Evolutionary conservation across 2,113 vertebrate genomes (phyloP), one percentile per base, ranked within the genome.

Genomic region (Clupea harengus): DNA sequence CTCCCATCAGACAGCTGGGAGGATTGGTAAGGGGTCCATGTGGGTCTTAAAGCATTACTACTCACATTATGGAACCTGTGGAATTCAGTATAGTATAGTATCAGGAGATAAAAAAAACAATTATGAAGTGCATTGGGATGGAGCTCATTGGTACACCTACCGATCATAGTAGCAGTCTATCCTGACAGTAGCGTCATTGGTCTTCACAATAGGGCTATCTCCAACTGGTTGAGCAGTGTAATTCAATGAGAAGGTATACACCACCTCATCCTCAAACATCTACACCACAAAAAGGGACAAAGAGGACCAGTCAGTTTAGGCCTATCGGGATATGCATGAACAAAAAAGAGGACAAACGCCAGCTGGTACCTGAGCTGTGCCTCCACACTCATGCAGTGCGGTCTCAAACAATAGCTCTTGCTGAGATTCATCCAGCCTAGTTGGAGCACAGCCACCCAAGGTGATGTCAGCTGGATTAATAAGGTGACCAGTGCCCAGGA

Each of bases 361-460:
- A n/a, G 25, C 25, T 11, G 60, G n/a, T 78, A 86, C 85, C 81
- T 18, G 32, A 3, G 52, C 28, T 2, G 25, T 72, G 45, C 81
- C 82, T 8, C 81, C 81, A 52, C 85, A 86, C 9, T 49, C 81
- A 7, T 82, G 85, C 5, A 86, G 17, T 32, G 47, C 45, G 1
- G 85, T 75, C 11, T 82, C 81, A 52, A 86, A 86, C 15, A 86
- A 6, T 32, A 86, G 57, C 81, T 72, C 81, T 20, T 50, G 57
- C 2, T 25, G 45, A 44, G 60, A 50, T 2, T n/a, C 8, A 44
- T 75, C 85, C 18, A 72, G 60, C 15, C 45, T 60, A 25, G 57
- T 44, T 82, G 85, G 81, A 32, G n/a, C 45, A 86, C 85, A 86
- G 81, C 60, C 81, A 82, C 85, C 85, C 81, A 86, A 28, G 57